These are phyloP conservation scores for Drosophila setifemur DNA, from an alignment of 1,140 invertebrate genomes.

Conservation along the genomic window DNA sequence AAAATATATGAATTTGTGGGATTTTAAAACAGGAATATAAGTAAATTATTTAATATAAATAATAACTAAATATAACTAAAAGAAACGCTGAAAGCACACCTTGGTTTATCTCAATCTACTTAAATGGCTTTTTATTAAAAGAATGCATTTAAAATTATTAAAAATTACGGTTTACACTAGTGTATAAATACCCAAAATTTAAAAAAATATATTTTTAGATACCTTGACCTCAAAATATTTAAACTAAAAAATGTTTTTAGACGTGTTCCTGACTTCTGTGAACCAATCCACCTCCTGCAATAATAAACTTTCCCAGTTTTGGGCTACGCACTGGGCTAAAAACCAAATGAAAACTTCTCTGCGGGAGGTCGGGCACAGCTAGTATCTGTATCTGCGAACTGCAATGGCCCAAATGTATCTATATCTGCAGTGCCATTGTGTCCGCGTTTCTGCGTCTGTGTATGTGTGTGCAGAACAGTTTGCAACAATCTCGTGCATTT, in stretches of 20 bases:
- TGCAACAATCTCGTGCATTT: constrained; percentile 52
- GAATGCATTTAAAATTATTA: too few species aligned
- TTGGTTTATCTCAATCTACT: too few species aligned
- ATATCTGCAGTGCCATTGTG: constrained; percentile 36
- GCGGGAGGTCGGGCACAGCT: constrained; percentile 23
- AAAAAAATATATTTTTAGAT: too few species aligned
- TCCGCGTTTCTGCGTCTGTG: constrained; percentile 29
- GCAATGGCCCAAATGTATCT: constrained; percentile 24
- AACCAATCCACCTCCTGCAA: neutral
- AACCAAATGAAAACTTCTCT: constrained; percentile 33
- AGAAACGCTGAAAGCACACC: too few species aligned
- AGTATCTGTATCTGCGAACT: constrained; percentile 35
- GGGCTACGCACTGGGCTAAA: constrained; percentile 7
- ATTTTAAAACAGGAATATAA: too few species aligned
- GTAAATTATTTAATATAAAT: too few species aligned
- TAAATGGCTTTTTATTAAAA: too few species aligned
- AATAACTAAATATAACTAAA: too few species aligned
- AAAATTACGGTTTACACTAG: too few species aligned
- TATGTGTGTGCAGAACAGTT: constrained; percentile 49
- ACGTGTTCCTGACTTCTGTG: neutral
- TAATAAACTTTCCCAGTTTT: constrained; percentile 4
- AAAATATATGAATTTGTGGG: too few species aligned
- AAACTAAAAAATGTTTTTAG: neutral
- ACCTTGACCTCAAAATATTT: neutral
- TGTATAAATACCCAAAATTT: too few species aligned